phyloP scores from a whole-genome alignment of 2,888 invertebrate species.

The Theretra japonica region DNA sequence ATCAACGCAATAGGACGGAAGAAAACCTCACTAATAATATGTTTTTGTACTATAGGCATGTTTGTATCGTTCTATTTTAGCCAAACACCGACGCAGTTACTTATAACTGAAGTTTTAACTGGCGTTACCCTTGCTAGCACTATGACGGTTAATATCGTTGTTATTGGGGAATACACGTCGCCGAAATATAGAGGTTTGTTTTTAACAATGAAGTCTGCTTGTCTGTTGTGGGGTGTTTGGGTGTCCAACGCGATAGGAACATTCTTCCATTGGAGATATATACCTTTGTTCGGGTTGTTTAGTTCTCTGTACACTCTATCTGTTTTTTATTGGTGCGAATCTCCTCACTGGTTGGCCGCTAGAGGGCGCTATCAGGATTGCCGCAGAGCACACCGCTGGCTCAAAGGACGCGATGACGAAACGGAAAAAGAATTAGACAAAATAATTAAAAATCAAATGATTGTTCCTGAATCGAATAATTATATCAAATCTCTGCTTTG shows the following conservation, averaged over 20 bases:
- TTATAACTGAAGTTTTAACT: constrained; percentile 49
- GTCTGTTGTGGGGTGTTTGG: constrained; percentile 52
- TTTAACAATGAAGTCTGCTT: constrained; percentile 50
- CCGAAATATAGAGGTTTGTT: constrained; percentile 49
- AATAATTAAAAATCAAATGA: constrained; percentile 41
- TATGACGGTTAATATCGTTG: constrained; percentile 43
- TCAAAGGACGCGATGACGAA: constrained; percentile 41
- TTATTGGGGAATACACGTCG: constrained; percentile 48
- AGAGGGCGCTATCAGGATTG: constrained; percentile 47
- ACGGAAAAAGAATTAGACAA: constrained; percentile 46
- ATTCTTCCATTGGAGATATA: constrained; percentile 49
- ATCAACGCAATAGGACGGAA: constrained; percentile 48
- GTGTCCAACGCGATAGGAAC: constrained; percentile 53
- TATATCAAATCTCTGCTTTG: neutral
- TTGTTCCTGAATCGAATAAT: neutral
- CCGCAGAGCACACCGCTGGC: constrained; percentile 41
- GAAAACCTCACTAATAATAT: constrained; percentile 45
- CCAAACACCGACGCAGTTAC: constrained; percentile 42
- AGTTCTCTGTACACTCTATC: constrained; percentile 37
- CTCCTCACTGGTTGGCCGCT: constrained; percentile 51
- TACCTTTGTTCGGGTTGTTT: constrained; percentile 43
- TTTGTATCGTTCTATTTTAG: constrained; percentile 47
- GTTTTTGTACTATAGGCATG: constrained; percentile 40
- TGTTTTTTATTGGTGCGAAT: constrained; percentile 46
- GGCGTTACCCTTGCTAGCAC: constrained; percentile 46